These are phyloP conservation scores for Theristicus caerulescens DNA, from an alignment of 2,113 vertebrate species.

Conservation along the genomic window DNA sequence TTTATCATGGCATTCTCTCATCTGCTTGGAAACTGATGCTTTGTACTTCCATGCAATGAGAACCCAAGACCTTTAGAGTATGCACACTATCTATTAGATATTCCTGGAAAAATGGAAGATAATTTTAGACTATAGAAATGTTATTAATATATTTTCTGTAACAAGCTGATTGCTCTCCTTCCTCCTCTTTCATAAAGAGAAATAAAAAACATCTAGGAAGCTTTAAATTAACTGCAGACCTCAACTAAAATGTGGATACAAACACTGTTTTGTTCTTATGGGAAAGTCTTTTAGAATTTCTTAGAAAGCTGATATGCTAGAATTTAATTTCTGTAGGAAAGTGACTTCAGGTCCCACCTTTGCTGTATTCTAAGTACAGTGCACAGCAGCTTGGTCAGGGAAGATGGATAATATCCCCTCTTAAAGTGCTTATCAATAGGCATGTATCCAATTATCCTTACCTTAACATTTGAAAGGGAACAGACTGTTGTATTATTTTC, in stretches of 20 bases:
- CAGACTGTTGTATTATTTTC: not conserved
- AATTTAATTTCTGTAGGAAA: not conserved
- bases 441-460: not conserved
- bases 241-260: not conserved
- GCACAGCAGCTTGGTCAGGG: not conserved
- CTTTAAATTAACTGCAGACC: not conserved
- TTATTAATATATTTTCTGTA: not conserved
- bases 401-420: not conserved
- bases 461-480: not conserved
- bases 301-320: not conserved
- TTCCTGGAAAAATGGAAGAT: not conserved
- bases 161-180: not conserved
- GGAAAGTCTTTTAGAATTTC: not conserved
- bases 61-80: not conserved
- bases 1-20: not conserved
- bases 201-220: not conserved
- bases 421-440: not conserved
- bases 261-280: rapidly evolving
- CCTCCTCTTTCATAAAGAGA: not conserved
- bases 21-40: not conserved
- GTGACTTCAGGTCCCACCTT: not conserved
- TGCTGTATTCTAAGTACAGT: not conserved
- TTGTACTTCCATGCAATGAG: not conserved
- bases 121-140: not conserved
- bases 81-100: not conserved